Conservation (phyloP, 2,888 invertebrate genomes). For the Chrysodeixis includens region DNA sequence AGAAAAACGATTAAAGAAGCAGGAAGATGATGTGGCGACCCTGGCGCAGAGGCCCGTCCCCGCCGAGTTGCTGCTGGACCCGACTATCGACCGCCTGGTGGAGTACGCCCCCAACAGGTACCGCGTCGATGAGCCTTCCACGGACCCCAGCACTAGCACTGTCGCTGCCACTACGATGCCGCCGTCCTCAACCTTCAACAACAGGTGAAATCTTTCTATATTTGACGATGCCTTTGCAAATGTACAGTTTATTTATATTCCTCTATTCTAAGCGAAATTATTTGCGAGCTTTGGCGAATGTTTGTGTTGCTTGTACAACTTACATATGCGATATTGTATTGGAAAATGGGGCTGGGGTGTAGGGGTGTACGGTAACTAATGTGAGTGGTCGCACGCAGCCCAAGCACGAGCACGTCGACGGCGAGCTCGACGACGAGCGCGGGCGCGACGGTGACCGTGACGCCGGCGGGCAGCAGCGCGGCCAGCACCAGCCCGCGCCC, state of each 20-base stretch:
- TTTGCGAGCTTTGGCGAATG: conserved; percentile 54
- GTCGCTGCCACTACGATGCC: conserved; percentile 74
- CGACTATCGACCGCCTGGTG: conserved; percentile 93
- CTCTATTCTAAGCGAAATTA: conserved; percentile 34
- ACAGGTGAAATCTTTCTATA: conserved; percentile 83
- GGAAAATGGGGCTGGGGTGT: conserved; percentile 47
- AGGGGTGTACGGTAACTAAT: conserved; percentile 76
- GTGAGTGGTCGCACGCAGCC: conserved; percentile 82
- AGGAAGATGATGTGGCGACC: conserved; percentile 94
- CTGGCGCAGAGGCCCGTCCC: conserved; percentile 93
- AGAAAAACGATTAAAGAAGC: conserved; percentile 94
- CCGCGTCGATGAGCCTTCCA: conserved; percentile 80
- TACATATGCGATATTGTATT: conserved; percentile 41
- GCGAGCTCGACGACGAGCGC: conserved; percentile 58
- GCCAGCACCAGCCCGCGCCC: conserved; percentile 85
- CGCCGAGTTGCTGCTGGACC: conserved; percentile 92
- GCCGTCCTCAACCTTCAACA: conserved; percentile 70
- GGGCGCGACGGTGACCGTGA: conserved; percentile 76
- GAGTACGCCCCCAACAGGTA: conserved; percentile 94
- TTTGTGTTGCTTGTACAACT: conserved; percentile 27
- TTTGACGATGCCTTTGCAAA: conserved; percentile 64
- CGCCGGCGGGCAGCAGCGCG: conserved; percentile 68
- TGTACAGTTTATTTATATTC: conserved; percentile 29
- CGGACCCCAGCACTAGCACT: conserved; percentile 80
- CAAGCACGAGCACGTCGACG: conserved; percentile 78